Conservation (phyloP, 2,797 vertebrate species). For the Nasua narica region DNA sequence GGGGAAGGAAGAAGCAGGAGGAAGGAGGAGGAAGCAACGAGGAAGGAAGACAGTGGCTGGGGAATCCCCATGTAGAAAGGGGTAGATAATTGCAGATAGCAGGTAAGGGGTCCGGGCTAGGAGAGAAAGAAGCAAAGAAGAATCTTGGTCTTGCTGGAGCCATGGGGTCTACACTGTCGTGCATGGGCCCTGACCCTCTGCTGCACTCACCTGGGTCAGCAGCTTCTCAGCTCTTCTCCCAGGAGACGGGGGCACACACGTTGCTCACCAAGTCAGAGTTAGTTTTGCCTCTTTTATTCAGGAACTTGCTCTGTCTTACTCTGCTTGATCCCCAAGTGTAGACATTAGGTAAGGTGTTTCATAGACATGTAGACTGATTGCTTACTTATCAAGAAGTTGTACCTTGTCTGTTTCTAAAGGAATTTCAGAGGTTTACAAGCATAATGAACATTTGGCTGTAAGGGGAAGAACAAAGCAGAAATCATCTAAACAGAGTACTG, state of each 20-base stretch:
- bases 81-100: accelerated
- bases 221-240: not conserved
- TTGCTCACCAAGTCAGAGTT: not conserved
- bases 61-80: not conserved
- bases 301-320: not conserved
- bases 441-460: not conserved
- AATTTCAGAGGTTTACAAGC: not conserved
- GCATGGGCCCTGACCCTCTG: not conserved
- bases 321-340: not conserved
- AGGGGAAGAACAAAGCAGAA: not conserved
- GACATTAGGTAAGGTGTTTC: not conserved
- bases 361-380: not conserved
- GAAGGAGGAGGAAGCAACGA: not conserved
- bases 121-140: not conserved
- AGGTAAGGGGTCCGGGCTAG: not conserved
- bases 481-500: not conserved
- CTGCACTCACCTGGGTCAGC: not conserved
- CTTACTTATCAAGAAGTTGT: not conserved
- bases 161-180: accelerated
- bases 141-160: not conserved
- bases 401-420: not conserved
- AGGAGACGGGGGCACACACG: not conserved
- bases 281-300: not conserved
- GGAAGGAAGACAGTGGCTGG: not conserved
- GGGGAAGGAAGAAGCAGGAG: not conserved